Percentiles rank a stretch among this genome's conserved stretches.
Conservation (phyloP, 2,888 invertebrate genomes). For the Synanthedon tipuliformis region DNA sequence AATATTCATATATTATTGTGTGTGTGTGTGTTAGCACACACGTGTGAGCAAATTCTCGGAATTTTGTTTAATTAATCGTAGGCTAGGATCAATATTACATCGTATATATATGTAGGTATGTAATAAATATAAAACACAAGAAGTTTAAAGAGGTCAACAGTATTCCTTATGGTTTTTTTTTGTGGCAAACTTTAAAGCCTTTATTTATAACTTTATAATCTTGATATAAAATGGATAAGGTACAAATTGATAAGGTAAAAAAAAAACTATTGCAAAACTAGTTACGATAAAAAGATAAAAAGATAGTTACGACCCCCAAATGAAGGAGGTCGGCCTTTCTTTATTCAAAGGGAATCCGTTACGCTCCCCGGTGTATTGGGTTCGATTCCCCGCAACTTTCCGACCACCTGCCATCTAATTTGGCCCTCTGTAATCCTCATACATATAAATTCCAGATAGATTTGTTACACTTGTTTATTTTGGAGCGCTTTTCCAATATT, state of each 20-base stretch:
- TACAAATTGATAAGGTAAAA: neutral
- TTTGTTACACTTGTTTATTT: constrained; percentile 19
- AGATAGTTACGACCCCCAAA: neutral
- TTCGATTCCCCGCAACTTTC: constrained; percentile 22
- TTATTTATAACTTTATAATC: no score
- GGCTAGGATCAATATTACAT: no score
- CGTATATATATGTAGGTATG: no score
- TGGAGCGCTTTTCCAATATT: neutral
- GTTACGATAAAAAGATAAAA: neutral
- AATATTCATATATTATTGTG: no score
- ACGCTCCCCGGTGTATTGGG: constrained; percentile 18
- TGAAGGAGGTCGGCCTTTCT: constrained; percentile 4
- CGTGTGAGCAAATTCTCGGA: no score
- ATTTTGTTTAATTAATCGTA: no score
- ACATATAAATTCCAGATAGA: constrained; percentile 37
- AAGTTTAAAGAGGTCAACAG: no score
- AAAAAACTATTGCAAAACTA: neutral
- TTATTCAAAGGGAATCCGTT: constrained; percentile 20
- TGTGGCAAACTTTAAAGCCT: no score
- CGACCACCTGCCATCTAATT: constrained; percentile 45
- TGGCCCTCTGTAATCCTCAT: constrained; percentile 36
- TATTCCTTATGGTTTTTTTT: no score
- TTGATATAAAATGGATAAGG: no score
- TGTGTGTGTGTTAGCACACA: no score
- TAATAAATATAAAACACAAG: no score